Evolutionary conservation across 2,113 vertebrate species (phyloP).

Genomic region (Pampusana beccarii): DNA sequence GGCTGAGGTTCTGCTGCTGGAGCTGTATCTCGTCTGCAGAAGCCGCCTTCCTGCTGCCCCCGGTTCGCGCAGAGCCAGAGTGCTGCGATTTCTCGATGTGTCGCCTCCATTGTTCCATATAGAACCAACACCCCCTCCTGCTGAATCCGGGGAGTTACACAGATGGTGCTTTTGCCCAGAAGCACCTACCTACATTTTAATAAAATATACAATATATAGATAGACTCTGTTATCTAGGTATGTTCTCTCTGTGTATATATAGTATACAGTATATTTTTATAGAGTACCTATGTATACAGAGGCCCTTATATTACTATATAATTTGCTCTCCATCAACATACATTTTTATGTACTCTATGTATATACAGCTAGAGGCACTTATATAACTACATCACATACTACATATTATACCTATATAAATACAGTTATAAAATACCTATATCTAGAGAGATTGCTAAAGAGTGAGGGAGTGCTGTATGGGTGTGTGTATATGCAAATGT

Average conservation of each 20-base stretch:
- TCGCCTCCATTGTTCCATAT: rapidly evolving
- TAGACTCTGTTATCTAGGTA: neutral
- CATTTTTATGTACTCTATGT: neutral
- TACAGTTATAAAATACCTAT: neutral
- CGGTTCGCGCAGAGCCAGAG: neutral
- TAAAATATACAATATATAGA: neutral
- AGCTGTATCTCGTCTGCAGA: neutral
- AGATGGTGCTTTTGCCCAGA: too few species aligned
- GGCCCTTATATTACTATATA: neutral
- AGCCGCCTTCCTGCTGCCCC: neutral
- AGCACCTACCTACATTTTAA: neutral
- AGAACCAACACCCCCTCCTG: neutral
- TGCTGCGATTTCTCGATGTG: neutral
- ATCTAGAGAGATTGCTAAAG: neutral
- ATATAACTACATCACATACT: neutral
- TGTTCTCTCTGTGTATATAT: neutral
- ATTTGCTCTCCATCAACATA: neutral
- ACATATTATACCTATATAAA: neutral
- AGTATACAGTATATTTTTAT: neutral
- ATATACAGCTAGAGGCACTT: neutral
- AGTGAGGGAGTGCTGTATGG: rapidly evolving
- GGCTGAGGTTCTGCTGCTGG: neutral
- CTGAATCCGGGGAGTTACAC: too few species aligned
- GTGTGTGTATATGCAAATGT: neutral
- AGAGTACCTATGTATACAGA: neutral